These are phyloP conservation scores for Malacosoma neustria DNA, from an alignment of 2,888 invertebrate genomes.

Conservation along the genomic window DNA sequence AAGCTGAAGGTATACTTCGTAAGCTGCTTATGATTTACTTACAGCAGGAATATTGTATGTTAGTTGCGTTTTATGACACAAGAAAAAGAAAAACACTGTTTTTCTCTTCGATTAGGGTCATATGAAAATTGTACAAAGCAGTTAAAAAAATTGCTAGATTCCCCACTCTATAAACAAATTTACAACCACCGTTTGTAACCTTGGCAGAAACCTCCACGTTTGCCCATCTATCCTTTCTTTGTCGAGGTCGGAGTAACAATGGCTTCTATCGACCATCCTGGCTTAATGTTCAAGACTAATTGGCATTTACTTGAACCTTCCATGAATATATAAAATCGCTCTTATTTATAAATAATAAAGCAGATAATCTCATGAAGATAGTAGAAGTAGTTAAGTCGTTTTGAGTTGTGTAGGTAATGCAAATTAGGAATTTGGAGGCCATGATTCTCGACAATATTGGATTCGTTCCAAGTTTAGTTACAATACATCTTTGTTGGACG, in stretches of 20 bases:
- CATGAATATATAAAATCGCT: constrained; percentile 12
- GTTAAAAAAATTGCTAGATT: too few species aligned
- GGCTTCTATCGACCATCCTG: constrained; percentile 49
- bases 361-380: constrained; percentile 7
- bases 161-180: constrained; percentile 13
- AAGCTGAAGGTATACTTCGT: too few species aligned
- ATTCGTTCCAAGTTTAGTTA: constrained; percentile 62
- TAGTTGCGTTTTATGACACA: too few species aligned
- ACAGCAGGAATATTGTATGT: too few species aligned
- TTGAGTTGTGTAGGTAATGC: constrained; percentile 30
- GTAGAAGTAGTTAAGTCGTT: constrained; percentile 23
- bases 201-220: constrained; percentile 47
- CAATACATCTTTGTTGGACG: constrained; percentile 69
- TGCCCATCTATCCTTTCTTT: constrained; percentile 63
- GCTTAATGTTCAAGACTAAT: constrained; percentile 49
- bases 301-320: constrained; percentile 29
- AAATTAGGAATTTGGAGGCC: constrained; percentile 71
- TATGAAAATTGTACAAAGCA: too few species aligned
- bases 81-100: too few species aligned
- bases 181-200: constrained; percentile 44
- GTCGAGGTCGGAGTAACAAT: constrained; percentile 58
- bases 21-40: too few species aligned
- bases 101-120: too few species aligned
- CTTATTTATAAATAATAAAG: constrained; percentile 7
- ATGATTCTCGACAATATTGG: constrained; percentile 64